These are phyloP conservation scores for Apantesis nais DNA, from an alignment of 2,888 invertebrate species.

Conservation along the genomic window DNA sequence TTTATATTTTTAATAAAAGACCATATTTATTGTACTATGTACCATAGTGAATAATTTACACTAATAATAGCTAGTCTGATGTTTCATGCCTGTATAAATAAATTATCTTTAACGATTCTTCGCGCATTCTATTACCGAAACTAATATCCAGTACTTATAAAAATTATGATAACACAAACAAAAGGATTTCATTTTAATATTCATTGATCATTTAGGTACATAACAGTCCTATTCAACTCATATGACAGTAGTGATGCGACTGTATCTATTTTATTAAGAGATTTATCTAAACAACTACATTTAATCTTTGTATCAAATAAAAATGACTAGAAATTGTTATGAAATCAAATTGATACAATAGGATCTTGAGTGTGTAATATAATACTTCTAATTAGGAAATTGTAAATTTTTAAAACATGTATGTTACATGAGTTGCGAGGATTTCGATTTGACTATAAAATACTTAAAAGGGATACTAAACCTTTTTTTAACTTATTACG, in stretches of 20 bases:
- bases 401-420: slow-evolving; percentile 18
- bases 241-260: slow-evolving; percentile 17
- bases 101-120: too few species aligned
- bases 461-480: neutral
- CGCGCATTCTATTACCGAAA: neutral
- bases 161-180: too few species aligned
- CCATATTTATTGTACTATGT: neutral
- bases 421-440: neutral
- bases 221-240: neutral
- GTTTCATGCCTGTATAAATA: neutral
- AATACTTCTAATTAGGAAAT: neutral
- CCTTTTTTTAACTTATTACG: neutral
- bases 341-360: slow-evolving; percentile 47
- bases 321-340: slow-evolving; percentile 73
- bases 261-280: slow-evolving; percentile 36
- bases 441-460: neutral
- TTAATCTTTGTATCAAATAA: slow-evolving; percentile 65
- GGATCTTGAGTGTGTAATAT: slow-evolving; percentile 4
- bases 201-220: neutral
- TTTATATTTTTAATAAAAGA: neutral
- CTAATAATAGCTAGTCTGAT: neutral
- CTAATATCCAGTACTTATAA: too few species aligned
- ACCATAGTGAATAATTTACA: neutral
- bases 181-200: too few species aligned
- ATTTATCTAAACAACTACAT: slow-evolving; percentile 52